Evolutionary conservation across 2,888 invertebrate genomes (phyloP).

Genomic region (Pherbina coryleti): DNA sequence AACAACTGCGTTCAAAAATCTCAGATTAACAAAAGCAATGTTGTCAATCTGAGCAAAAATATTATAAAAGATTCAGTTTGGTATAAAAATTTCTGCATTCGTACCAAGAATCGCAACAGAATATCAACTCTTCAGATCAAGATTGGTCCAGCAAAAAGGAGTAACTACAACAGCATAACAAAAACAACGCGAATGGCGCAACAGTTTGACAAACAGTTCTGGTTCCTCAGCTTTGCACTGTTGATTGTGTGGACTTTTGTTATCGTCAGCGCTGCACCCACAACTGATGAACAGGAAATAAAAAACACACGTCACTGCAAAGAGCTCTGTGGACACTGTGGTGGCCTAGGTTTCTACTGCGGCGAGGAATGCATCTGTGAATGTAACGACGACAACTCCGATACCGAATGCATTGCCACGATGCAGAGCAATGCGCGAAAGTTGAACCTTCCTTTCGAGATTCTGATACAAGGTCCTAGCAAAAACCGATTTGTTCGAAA

Average conservation of each 20-base stretch:
- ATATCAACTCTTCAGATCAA: not conserved
- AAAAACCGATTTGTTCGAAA: conserved; percentile 64
- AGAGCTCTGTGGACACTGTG: conserved; percentile 65
- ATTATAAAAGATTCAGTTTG: not conserved
- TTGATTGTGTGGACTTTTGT: conserved; percentile 48
- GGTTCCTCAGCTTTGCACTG: conserved; percentile 43
- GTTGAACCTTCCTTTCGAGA: conserved; percentile 62
- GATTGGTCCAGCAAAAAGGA: not conserved
- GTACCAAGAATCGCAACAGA: not conserved
- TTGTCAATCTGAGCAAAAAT: conserved; percentile 28
- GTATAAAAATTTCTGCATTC: not conserved
- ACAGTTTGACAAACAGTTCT: conserved; percentile 32
- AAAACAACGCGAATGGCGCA: conserved; percentile 38
- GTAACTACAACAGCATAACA: not conserved
- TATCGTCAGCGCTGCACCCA: not conserved
- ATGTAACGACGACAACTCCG: conserved; percentile 64
- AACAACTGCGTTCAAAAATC: conserved; percentile 4
- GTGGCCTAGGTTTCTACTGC: conserved; percentile 68
- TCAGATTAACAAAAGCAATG: not conserved
- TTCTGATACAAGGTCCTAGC: conserved; percentile 67
- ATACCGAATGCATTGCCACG: conserved; percentile 63
- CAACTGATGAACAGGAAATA: conserved; percentile 56
- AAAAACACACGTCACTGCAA: conserved; percentile 63
- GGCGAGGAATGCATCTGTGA: conserved; percentile 70
- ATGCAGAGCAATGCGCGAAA: conserved; percentile 63